Percentiles rank a stretch among this genome's conserved stretches.
These are phyloP conservation scores for Noctua janthina DNA, from an alignment of 2,888 invertebrate genomes.

Conservation along the genomic window DNA sequence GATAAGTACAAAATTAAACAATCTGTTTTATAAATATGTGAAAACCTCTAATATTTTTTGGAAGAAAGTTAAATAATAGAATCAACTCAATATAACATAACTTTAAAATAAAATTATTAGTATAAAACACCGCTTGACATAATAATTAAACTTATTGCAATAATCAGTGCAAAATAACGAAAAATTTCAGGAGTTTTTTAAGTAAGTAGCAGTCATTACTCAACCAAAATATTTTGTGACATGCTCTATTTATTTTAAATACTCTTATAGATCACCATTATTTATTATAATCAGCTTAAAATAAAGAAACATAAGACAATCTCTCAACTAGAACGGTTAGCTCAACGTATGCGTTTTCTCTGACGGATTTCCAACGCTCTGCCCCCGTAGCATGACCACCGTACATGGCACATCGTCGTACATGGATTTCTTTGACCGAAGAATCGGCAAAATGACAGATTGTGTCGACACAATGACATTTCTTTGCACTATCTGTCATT, in stretches of 20 bases:
- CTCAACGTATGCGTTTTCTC: background rate
- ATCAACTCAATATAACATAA: slow-evolving; percentile 12
- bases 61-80: background rate
- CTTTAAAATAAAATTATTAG: slow-evolving; percentile 1
- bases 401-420: too few relatives aligned
- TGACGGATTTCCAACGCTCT: background rate
- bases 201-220: slow-evolving; percentile 16
- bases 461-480: too few relatives aligned
- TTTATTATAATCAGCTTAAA: slow-evolving; percentile 1
- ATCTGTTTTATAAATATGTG: background rate
- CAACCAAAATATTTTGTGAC: slow-evolving; percentile 14
- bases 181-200: background rate
- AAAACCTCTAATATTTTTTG: background rate
- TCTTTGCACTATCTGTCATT: too few relatives aligned
- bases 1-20: background rate
- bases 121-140: slow-evolving; percentile 4
- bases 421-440: too few relatives aligned
- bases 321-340: background rate
- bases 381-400: too few relatives aligned
- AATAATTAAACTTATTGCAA: slow-evolving; percentile 36
- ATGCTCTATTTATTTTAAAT: slow-evolving; percentile 6
- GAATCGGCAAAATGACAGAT: too few relatives aligned
- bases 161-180: slow-evolving; percentile 39
- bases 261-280: slow-evolving; percentile 20
- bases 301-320: background rate